Evolutionary conservation across 2,888 invertebrate species (phyloP).

Genomic region (Serrognathus titanus): DNA sequence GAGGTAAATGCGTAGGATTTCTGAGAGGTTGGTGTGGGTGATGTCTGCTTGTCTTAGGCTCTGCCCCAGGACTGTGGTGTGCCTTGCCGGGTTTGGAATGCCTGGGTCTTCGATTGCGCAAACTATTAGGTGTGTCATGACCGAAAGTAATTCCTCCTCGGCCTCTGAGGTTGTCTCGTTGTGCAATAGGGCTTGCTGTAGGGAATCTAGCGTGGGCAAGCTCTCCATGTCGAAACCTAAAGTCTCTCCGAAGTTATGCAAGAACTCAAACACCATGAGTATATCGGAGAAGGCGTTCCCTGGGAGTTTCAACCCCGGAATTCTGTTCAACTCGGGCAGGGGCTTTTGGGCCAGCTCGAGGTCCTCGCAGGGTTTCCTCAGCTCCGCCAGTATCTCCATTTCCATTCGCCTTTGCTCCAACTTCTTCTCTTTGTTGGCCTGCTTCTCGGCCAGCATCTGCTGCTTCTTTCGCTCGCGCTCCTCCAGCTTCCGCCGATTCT

Average conservation of each 20-base stretch:
- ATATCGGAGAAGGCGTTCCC: slow-evolving; percentile 90
- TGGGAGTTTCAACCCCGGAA: slow-evolving; percentile 63
- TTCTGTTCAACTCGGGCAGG: slow-evolving; percentile 69
- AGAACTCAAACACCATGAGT: slow-evolving; percentile 94
- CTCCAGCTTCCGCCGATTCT: slow-evolving; percentile 81
- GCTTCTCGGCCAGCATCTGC: slow-evolving; percentile 77
- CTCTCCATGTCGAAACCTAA: slow-evolving; percentile 89
- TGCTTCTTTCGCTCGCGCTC: slow-evolving; percentile 76
- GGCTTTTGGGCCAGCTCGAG: slow-evolving; percentile 76
- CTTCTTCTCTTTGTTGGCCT: slow-evolving; percentile 81
- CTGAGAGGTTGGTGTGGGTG: slow-evolving; percentile 86
- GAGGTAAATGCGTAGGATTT: slow-evolving; percentile 86
- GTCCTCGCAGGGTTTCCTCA: slow-evolving; percentile 89
- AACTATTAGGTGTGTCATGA: slow-evolving; percentile 84
- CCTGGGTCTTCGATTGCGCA: slow-evolving; percentile 94
- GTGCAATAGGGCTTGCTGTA: slow-evolving; percentile 77
- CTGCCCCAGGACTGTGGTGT: slow-evolving; percentile 87
- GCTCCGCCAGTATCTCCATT: slow-evolving; percentile 63
- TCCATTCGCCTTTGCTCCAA: slow-evolving; percentile 68
- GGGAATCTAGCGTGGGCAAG: slow-evolving; percentile 78
- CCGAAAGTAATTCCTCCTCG: slow-evolving; percentile 81
- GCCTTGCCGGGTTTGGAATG: slow-evolving; percentile 83
- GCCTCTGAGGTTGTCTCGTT: slow-evolving; percentile 70
- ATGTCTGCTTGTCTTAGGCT: slow-evolving; percentile 86
- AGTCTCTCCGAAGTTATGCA: slow-evolving; percentile 93